Percentiles rank a stretch among this genome's conserved stretches.
phyloP scores from a whole-genome alignment of 2,888 invertebrate species.

The Andrena marginata region DNA sequence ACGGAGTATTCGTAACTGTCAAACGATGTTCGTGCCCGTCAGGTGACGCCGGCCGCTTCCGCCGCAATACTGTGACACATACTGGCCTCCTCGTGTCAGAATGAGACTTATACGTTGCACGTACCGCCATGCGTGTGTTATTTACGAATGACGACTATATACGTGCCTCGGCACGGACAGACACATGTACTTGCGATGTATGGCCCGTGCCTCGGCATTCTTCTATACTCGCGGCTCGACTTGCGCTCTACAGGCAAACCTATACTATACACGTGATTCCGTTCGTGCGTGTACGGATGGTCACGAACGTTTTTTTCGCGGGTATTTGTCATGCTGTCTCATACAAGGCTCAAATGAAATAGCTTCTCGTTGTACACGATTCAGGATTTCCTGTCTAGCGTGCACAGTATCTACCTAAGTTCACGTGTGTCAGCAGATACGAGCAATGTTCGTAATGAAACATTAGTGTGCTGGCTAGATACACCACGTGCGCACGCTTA shows the following conservation, averaged over 20 bases:
- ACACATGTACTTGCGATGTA: constrained; percentile 12
- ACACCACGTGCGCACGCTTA: not conserved
- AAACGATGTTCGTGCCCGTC: constrained; percentile 22
- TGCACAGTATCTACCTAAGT: too few relatives aligned
- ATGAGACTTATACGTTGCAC: constrained; percentile 63
- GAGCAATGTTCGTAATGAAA: not conserved
- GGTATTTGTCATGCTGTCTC: constrained; percentile 10
- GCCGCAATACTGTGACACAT: constrained; percentile 59
- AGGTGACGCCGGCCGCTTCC: constrained; percentile 44
- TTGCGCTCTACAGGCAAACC: not conserved
- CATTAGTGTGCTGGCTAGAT: not conserved
- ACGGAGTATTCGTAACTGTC: not conserved
- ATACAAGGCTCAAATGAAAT: not conserved
- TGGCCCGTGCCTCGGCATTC: constrained; percentile 10
- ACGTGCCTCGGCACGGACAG: constrained; percentile 15
- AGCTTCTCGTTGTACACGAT: not conserved
- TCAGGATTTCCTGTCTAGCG: not conserved
- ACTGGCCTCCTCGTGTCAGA: constrained; percentile 64
- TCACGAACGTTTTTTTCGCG: not conserved
- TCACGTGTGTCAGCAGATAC: too few relatives aligned
- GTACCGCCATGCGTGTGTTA: constrained; percentile 62
- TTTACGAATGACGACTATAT: constrained; percentile 48
- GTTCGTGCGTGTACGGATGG: not conserved
- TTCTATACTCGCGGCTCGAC: not conserved
- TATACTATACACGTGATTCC: not conserved